Evolutionary conservation across 2,113 vertebrate species (phyloP).

Genomic region (Hippocampus zosterae): DNA sequence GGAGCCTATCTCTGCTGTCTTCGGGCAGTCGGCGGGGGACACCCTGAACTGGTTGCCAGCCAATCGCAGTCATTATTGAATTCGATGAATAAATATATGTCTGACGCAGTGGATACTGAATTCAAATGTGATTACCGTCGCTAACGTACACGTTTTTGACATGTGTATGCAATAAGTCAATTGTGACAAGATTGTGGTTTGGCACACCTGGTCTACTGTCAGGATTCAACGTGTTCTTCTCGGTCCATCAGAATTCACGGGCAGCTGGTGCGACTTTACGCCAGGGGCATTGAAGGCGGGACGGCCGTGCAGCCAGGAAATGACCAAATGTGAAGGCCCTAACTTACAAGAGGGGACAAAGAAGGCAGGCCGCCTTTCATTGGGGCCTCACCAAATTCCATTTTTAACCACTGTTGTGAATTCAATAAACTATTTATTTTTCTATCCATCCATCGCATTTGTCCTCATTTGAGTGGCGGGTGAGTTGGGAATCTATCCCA

Average conservation of each 20-base stretch:
- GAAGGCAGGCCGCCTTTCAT: background rate
- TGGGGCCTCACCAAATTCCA: background rate
- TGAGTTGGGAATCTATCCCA: background rate
- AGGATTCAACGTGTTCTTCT: background rate
- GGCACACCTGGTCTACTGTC: too few species aligned
- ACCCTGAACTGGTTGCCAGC: too few species aligned
- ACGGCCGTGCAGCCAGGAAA: slow-evolving; percentile 9
- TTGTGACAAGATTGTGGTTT: too few species aligned
- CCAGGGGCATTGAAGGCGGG: slow-evolving; percentile 76
- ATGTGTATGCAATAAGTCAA: too few species aligned
- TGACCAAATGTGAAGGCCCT: slow-evolving; percentile 27
- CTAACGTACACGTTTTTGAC: too few species aligned
- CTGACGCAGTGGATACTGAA: too few species aligned
- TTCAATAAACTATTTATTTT: slow-evolving; percentile 4
- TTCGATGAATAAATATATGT: too few species aligned
- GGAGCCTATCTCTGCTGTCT: too few species aligned
- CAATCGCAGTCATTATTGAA: too few species aligned
- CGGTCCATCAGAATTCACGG: slow-evolving; percentile 68
- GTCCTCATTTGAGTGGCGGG: background rate
- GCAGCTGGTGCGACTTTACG: slow-evolving; percentile 77
- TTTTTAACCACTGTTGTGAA: background rate
- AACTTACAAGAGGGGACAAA: background rate
- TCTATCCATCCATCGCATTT: background rate
- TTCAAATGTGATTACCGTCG: too few species aligned
- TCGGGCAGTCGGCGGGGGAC: too few species aligned